Base-by-base conservation (phyloP, 92 coral and sea anemone genomes). In the Micromussa lordhowensis region DNA sequence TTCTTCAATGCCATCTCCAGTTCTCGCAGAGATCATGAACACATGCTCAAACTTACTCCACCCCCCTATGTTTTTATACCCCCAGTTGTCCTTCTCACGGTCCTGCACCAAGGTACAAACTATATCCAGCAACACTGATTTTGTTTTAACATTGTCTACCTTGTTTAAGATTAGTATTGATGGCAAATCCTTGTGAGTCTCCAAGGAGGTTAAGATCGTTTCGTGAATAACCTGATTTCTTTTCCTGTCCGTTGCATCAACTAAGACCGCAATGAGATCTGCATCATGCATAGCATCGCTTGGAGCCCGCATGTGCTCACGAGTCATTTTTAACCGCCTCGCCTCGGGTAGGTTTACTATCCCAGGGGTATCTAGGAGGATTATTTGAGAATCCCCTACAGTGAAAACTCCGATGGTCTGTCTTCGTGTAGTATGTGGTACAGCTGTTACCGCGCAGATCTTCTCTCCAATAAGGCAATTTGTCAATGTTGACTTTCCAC, bases 401-500 rank as follows among this genome's bases (percentile, higher is more conserved):
- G 92, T 90, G 68, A 91, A 90, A 24, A 94, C 95, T 5, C 98
- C 99, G 0, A 73, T 71, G 11, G 98, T 88, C 88, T 90, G 92
- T 83, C 93, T 98, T 59, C 99, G 91, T 35, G 99, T 98, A 15
- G 99, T 98, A 68, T 98, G 99, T 7, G 99, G 98, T 22, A 94
- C 94, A 8, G 93, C 88, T 5, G 99, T 98, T 9, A 98, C 99
- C n/a, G 97, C 98, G 35, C 93, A 96, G 48, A 98, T 86, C 80
- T 98, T 95, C 68, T 98, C 94, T 30, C 98, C 98, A 35, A 94
- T 96, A 24, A 98, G 83, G 70, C 91, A 59, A 81, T 98, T 98
- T 28, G 98, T 94, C 57, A 98, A 94, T 1, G 99, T 98, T 16
- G 99, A 98, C 90, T 98, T 98, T 0, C 99, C 99, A 79, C 99